phyloP scores from a whole-genome alignment of 2,797 vertebrate species.

The Peromyscus melanophrys region DNA sequence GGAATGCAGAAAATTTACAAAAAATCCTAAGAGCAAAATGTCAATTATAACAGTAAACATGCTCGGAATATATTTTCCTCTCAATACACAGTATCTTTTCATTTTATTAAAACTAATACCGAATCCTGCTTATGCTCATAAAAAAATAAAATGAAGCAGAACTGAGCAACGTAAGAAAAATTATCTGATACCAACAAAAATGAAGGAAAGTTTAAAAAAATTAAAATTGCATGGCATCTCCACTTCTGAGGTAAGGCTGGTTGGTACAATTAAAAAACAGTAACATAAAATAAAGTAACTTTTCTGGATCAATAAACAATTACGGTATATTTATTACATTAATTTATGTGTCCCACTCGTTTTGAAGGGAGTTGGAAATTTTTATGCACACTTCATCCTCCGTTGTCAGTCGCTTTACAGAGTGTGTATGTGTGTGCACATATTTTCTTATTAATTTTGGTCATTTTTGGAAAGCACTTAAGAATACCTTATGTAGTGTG shows the following conservation, averaged over 20 bases:
- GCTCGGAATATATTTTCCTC: background rate
- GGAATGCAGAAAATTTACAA: conserved; percentile 19
- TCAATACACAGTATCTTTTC: background rate
- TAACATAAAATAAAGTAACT: background rate
- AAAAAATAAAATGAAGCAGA: background rate
- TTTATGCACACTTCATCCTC: background rate
- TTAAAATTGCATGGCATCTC: background rate
- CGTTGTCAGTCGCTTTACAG: background rate
- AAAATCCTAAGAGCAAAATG: conserved; percentile 21
- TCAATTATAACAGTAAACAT: background rate
- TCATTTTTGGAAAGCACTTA: conserved; percentile 25
- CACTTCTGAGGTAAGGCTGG: background rate
- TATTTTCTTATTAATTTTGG: conserved; percentile 34
- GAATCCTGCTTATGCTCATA: background rate
- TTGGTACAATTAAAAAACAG: background rate
- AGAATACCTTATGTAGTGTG: conserved; percentile 11
- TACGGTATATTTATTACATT: background rate
- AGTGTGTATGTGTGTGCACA: background rate
- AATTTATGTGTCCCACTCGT: background rate
- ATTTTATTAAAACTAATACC: conserved; percentile 31
- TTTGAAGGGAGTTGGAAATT: conserved; percentile 19
- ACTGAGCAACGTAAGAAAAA: background rate
- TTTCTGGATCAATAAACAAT: background rate
- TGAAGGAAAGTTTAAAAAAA: background rate
- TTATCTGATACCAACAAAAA: conserved; percentile 22